phyloP scores from a whole-genome alignment of 2,797 vertebrate species.

The Hyperoplus lanceolatus region DNA sequence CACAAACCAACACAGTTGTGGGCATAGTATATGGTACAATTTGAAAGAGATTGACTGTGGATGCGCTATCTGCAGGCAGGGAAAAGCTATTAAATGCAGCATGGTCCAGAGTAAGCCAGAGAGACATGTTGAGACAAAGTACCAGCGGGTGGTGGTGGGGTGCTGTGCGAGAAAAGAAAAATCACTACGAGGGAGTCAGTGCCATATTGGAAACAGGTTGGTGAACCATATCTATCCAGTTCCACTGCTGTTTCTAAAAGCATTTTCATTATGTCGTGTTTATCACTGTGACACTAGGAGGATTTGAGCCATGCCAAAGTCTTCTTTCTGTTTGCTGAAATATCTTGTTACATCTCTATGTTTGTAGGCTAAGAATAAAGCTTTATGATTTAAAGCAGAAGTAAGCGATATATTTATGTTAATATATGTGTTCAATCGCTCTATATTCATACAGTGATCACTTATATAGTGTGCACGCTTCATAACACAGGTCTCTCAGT shows the following conservation, averaged over 20 bases:
- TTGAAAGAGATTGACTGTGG: slow-evolving; percentile 55
- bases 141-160: slow-evolving; percentile 28
- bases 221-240: not conserved
- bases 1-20: slow-evolving; percentile 19
- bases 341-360: not conserved
- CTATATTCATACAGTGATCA: too few relatives aligned
- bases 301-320: not conserved
- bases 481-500: too few relatives aligned
- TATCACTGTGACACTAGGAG: not conserved
- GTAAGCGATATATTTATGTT: too few relatives aligned
- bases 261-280: slow-evolving; percentile 10
- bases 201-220: slow-evolving; percentile 14
- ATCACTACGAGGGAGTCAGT: slow-evolving; percentile 16
- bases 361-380: too few relatives aligned
- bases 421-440: too few relatives aligned
- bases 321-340: not conserved
- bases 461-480: too few relatives aligned
- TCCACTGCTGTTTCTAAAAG: not conserved
- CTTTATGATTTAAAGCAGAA: not conserved
- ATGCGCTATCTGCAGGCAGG: slow-evolving; percentile 50
- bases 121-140: slow-evolving; percentile 69
- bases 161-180: slow-evolving; percentile 22
- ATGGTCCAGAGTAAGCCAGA: slow-evolving; percentile 55
- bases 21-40: slow-evolving; percentile 33
- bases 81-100: slow-evolving; percentile 68